Base-by-base conservation (phyloP, 2,888 invertebrate genomes). In the Brassicogethes aeneus region DNA sequence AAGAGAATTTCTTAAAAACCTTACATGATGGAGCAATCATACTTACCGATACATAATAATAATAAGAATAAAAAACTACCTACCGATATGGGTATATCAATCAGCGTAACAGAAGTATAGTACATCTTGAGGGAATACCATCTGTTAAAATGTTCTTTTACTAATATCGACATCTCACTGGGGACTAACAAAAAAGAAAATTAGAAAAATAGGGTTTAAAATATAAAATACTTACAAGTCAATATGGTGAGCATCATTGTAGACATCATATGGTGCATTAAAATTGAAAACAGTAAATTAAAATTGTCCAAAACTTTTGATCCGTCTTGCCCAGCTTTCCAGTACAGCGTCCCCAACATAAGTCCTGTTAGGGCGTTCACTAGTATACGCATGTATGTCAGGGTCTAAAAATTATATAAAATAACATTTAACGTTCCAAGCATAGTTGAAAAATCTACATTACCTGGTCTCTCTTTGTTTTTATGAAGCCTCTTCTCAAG, bases 261-360 rank as follows among this genome's bases (percentile, higher is more conserved):
- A 1, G 87, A 83, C 85, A 89, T 87, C 74, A 88, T 91, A 56
- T 92, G 85, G 66, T 95, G 94, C 74, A 95, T 87, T 43, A 94
- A 74, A 54, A 92, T 87, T 17, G 92, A 86, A 68, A 95, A 95
- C 7, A 94, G 70, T 44, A 92, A 76, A 68, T 89, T 89, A 56
- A 88, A 90, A 65, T 89, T 90, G 57, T 87, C 85, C 37, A 88
- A 56, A 1, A 88, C 85, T 50, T 84, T 71, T 0, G 82, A 79
- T 0, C 86, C 89, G 49, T 88, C 83, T 45, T 75, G 75, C 1
- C 89, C 89, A 2, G 83, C 76, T 51, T 79, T 73, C 55, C 82
- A 77, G 65, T 85, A 90, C 29, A 90, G 69, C 2, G 79, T 71
- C 1, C 89, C 88, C 56, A 89, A 68, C 76, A 90, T 82, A 1